Base-by-base conservation (phyloP, 2,888 invertebrate genomes). In the Acronicta leporina region DNA sequence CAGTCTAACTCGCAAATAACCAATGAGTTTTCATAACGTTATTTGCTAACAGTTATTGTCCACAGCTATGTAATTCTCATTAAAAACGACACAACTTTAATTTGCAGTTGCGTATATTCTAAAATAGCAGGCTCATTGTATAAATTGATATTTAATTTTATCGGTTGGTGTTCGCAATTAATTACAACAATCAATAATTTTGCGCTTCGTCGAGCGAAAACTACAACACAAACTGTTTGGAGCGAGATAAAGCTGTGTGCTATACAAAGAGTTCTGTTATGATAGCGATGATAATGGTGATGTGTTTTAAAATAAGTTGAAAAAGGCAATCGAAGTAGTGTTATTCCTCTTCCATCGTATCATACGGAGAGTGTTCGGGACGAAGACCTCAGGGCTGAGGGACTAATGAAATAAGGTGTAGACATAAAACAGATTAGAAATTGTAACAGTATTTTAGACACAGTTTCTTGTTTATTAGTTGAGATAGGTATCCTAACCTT, bases 181-280 rank as follows among this genome's bases (percentile, higher is more conserved):
- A 91, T 92, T 91, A 90, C 88, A 86, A 87, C 85, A 87, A 90
- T 92, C 91, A 90, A 92, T 91, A 92, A 91, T 92, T 89, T 88
- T 80, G 84, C 83, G 91, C 91, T 91, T 79, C 81, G 84, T 73
- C 81, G 86, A 88, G 88, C 85, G 89, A 87, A 88, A 87, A 87
- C 86, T 85, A 82, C 86, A 77, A 82, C 84, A 85, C 84, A 79
- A 73, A 81, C 87, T 87, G 89, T 73, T 74, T 73, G 79, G 75
- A 44, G 70, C 27, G 80, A 78, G 89, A 91, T 90, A 89, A 84
- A 84, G 76, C 68, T 64, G 51, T 56, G 44, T 41, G 48, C 11
- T 53, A 30, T 61, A 57, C 49, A 44, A 60, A 25, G 14, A 56
- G 53, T 56, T 10, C 13, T 50, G 47, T 30, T 57, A 20, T 45